These are phyloP conservation scores for Takifugu ocellatus DNA, from an alignment of 2,797 vertebrate genomes.

Conservation along the genomic window DNA sequence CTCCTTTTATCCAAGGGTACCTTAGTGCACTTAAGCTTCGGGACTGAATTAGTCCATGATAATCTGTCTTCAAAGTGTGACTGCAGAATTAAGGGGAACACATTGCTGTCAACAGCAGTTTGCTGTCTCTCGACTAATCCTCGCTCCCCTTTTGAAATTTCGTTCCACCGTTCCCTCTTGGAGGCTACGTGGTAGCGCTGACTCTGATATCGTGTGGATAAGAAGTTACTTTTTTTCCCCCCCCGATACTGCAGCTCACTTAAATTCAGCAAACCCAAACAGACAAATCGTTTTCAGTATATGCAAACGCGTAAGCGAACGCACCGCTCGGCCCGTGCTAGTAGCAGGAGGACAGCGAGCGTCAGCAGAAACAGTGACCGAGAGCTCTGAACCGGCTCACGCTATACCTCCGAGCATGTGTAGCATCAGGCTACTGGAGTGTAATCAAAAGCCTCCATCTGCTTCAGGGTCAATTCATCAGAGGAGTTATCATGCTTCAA, in stretches of 20 bases:
- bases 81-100: conserved; percentile 36
- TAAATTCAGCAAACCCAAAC: conserved; percentile 11
- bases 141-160: conserved; percentile 31
- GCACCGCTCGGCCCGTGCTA: conserved; percentile 6
- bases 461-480: conserved; percentile 69
- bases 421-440: conserved; percentile 55
- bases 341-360: conserved; percentile 9
- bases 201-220: conserved; percentile 37
- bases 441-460: conserved; percentile 62
- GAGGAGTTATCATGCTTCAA: conserved; percentile 64
- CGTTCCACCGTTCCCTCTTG: conserved; percentile 15
- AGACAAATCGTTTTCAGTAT: neutral
- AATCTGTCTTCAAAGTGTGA: conserved; percentile 51
- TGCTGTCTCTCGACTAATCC: conserved; percentile 26
- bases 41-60: conserved; percentile 38
- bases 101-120: conserved; percentile 36
- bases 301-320: conserved; percentile 1
- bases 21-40: conserved; percentile 13
- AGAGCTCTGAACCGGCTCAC: conserved; percentile 37
- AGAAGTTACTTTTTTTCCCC: neutral
- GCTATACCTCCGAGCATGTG: conserved; percentile 51
- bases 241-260: conserved; percentile 1
- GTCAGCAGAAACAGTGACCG: conserved; percentile 38
- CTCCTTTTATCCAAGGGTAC: conserved; percentile 26
- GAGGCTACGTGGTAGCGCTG: conserved; percentile 3